Base-by-base conservation (phyloP, 2,113 vertebrate species). In the Prietella phreatophila region DNA sequence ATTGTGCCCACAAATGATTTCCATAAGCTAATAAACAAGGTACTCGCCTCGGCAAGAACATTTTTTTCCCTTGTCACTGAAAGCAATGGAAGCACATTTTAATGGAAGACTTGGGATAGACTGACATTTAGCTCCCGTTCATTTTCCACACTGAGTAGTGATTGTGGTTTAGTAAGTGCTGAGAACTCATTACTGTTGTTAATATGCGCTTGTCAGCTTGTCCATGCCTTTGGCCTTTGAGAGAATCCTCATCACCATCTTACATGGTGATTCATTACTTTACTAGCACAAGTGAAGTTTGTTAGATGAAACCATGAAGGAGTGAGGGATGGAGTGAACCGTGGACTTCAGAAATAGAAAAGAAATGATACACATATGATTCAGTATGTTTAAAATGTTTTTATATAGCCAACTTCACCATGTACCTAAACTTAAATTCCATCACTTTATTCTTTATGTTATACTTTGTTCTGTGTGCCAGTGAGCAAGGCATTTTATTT, bases 1-100 rank as follows among this genome's bases (percentile, higher is more conserved):
- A 75, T 75, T 67, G n/a, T 71, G 20, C 39, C 36, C 33, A 71
- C 15, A 36, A 11, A 80, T 55, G 76, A 81, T 82, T 82, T 58
- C 55, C 30, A 60, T 56, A 33, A 4, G 30, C 83, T 84, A 84
- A 84, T 84, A 79, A 80, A 50, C 75, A 65, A 53, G 75, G 9
- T 15, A 73, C 50, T 84, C 11, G n/a, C 65, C 65, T 33, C 1
- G 27, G n/a, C 50, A 73, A 33, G 55, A 55, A 55, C 17, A 5
- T 33, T 84, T 58, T 33, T 33, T 25, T 71, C 11, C 25, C 42
- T 33, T 30, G 4, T 13, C 82, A 67, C 61, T 9, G 22, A 19
- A 61, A 61, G 36, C 36, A n/a, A 56, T 78, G 71, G 42, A 47
- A 47, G 47, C 36, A 79, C 15, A 33, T 83, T 83, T 80, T 80